A percentile compares a stretch with the other conserved stretches of the same genome.
phyloP scores from a whole-genome alignment of 2,797 vertebrate genomes.

The Oreonectes daqikongensis region DNA sequence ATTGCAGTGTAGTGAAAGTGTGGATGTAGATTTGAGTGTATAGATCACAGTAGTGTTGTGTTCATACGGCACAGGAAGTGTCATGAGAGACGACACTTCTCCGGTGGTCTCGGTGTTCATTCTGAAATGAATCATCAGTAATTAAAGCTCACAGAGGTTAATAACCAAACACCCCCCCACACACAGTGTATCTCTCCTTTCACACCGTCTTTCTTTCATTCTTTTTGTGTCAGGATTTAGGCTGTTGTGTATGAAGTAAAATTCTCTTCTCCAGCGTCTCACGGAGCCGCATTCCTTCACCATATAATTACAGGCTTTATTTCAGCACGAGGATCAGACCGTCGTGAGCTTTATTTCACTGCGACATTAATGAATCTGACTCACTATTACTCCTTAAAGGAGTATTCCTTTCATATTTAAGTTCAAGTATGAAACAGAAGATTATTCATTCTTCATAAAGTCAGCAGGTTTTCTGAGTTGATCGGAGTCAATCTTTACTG shows the following conservation, averaged over 20 bases:
- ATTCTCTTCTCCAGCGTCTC: background rate
- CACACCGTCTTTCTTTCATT: background rate
- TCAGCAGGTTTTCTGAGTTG: constrained; percentile 15
- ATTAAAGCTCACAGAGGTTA: constrained; percentile 32
- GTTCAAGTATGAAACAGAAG: background rate
- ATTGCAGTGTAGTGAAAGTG: too few species aligned
- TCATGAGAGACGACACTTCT: constrained; percentile 5
- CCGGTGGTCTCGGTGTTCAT: constrained; percentile 10
- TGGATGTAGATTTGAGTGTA: too few species aligned
- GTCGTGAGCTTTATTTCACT: background rate
- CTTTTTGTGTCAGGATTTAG: constrained; percentile 5
- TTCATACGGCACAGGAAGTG: background rate
- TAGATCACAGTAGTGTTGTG: background rate
- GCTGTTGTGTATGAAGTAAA: constrained; percentile 4
- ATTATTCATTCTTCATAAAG: constrained; percentile 47
- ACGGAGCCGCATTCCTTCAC: constrained; percentile 7
- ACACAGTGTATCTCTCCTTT: background rate
- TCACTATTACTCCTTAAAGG: background rate
- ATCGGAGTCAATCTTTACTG: background rate
- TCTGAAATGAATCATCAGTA: constrained; percentile 1
- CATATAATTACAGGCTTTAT: constrained; percentile 1
- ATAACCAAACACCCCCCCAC: constrained; percentile 3
- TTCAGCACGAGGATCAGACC: constrained; percentile 1
- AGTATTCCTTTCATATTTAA: background rate
- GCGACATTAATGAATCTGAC: background rate